Evolutionary conservation across 1,140 invertebrate genomes (phyloP).

Genomic region (Arion vulgaris): DNA sequence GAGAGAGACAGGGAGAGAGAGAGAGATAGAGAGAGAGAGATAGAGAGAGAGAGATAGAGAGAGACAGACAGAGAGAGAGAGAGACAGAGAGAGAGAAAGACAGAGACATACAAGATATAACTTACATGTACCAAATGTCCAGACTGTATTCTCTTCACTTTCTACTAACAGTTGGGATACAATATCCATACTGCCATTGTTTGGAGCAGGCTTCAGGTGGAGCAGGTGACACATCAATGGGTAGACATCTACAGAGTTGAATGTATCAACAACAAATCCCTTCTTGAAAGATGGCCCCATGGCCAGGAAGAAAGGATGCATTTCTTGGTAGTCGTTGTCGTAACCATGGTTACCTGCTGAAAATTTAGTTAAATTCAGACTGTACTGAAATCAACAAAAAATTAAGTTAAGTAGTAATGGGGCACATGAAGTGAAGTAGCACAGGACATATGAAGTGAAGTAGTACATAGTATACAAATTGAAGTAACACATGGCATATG

Average conservation of each 20-base stretch:
- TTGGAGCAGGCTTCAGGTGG: conserved; percentile 59
- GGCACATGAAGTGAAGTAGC: no score
- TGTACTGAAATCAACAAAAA: no score
- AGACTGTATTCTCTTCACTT: conserved; percentile 19
- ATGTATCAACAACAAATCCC: conserved; percentile 73
- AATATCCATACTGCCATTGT: conserved; percentile 59
- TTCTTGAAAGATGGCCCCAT: conserved; percentile 78
- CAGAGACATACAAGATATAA: background rate
- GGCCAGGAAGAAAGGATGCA: conserved; percentile 82
- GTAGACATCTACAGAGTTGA: conserved; percentile 80
- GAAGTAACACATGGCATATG: no score
- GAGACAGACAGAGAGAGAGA: no score
- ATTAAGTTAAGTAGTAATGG: no score
- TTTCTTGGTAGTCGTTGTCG: conserved; percentile 67
- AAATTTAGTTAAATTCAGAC: no score
- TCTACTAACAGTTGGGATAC: conserved; percentile 40
- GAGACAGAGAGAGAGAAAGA: no score
- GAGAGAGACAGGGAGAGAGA: no score
- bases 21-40: no score
- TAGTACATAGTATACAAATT: no score
- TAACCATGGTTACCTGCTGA: conserved; percentile 63
- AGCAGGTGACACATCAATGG: conserved; percentile 80
- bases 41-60: no score
- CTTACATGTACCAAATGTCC: conserved; percentile 42
- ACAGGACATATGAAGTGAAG: no score